phyloP scores from a whole-genome alignment of 1,140 invertebrate species.

The Bicyclus anynana region DNA sequence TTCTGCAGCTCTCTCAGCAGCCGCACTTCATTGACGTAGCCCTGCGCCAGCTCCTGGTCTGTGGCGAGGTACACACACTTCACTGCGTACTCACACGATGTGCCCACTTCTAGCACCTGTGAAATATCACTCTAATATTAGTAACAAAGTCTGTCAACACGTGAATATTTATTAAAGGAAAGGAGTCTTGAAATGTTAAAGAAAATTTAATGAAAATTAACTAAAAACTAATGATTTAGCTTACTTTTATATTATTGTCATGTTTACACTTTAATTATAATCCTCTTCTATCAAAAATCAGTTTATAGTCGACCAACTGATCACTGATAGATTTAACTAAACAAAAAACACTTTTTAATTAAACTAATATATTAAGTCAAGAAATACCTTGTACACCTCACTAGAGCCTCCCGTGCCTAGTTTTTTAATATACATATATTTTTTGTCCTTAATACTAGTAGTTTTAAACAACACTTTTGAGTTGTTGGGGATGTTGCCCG shows the following conservation, averaged over 20 bases:
- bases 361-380: background rate
- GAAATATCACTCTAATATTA: constrained; percentile 15
- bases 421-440: constrained; percentile 71
- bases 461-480: constrained; percentile 64
- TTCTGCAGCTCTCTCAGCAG: constrained; percentile 91
- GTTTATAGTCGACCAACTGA: too few species aligned
- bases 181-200: too few species aligned
- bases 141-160: background rate
- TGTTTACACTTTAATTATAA: too few species aligned
- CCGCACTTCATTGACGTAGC: constrained; percentile 94
- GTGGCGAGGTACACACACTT: constrained; percentile 84
- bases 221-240: too few species aligned
- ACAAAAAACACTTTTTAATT: background rate
- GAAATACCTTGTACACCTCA: constrained; percentile 70
- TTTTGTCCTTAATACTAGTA: constrained; percentile 69
- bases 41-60: constrained; percentile 83
- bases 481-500: constrained; percentile 49
- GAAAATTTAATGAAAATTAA: too few species aligned
- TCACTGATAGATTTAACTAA: too few species aligned
- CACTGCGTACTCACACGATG: constrained; percentile 68
- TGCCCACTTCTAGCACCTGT: constrained; percentile 66
- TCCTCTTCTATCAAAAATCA: too few species aligned
- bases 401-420: constrained; percentile 71
- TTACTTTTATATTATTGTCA: too few species aligned
- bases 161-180: too few species aligned